phyloP scores from a whole-genome alignment of 2,888 invertebrate genomes.

The Drosophila lutescens region DNA sequence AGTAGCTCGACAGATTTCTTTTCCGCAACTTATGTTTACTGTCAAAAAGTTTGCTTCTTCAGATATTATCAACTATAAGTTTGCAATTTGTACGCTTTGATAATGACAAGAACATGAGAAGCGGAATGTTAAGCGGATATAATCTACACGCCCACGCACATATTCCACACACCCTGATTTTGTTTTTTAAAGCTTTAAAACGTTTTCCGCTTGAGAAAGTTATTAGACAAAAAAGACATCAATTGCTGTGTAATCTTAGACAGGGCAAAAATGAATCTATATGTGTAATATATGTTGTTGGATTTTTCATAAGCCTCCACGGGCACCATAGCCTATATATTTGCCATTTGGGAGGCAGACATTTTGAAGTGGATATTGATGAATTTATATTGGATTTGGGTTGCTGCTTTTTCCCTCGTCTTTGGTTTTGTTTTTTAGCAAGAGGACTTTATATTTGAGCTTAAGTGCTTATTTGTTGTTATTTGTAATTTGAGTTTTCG shows the following conservation, averaged over 20 bases:
- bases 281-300: conserved; percentile 52
- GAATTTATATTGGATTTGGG: conserved; percentile 73
- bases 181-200: conserved; percentile 37
- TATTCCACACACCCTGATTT: background rate
- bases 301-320: conserved; percentile 52
- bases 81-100: conserved; percentile 46
- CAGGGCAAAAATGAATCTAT: conserved; percentile 37
- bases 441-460: conserved; percentile 46
- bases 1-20: conserved; percentile 11
- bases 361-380: conserved; percentile 75
- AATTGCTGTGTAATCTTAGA: conserved; percentile 71
- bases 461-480: conserved; percentile 69
- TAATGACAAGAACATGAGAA: conserved; percentile 35
- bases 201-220: conserved; percentile 54
- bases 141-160: conserved; percentile 6
- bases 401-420: conserved; percentile 18
- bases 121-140: conserved; percentile 30
- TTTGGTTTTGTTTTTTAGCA: conserved; percentile 39
- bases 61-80: conserved; percentile 31
- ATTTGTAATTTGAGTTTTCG: conserved; percentile 53
- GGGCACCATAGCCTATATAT: conserved; percentile 22
- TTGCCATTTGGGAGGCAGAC: conserved; percentile 28
- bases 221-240: conserved; percentile 65
- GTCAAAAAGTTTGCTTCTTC: conserved; percentile 27
- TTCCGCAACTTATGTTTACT: conserved; percentile 29